phyloP scores from a whole-genome alignment of 2,797 vertebrate genomes.

The Thaleichthys pacificus region DNA sequence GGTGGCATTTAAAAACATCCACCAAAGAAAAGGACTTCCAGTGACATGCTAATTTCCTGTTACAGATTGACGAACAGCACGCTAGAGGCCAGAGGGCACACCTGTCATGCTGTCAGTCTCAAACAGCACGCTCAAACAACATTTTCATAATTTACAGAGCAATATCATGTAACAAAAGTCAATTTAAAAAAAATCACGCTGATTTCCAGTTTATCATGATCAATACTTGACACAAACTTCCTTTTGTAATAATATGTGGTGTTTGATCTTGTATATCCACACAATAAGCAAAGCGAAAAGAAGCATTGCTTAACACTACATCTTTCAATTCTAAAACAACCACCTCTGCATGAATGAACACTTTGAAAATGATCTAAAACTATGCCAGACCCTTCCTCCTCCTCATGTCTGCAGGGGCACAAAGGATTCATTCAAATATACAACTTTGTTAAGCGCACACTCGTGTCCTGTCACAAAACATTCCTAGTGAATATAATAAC shows the following conservation, averaged over 20 bases:
- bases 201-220: constrained; percentile 42
- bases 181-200: constrained; percentile 61
- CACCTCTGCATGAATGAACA: constrained; percentile 17
- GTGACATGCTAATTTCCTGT: constrained; percentile 57
- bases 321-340: constrained; percentile 25
- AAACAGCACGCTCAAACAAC: constrained; percentile 74
- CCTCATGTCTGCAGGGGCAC: constrained; percentile 28
- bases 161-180: constrained; percentile 60
- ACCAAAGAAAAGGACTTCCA: constrained; percentile 33
- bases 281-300: constrained; percentile 29
- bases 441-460: constrained; percentile 49
- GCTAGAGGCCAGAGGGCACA: constrained; percentile 39
- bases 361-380: constrained; percentile 49
- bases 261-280: constrained; percentile 5
- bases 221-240: not conserved
- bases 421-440: constrained; percentile 52
- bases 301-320: constrained; percentile 14
- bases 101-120: constrained; percentile 69
- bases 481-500: not conserved
- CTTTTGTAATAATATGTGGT: not conserved
- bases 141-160: constrained; percentile 69
- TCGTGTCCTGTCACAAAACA: constrained; percentile 6
- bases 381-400: constrained; percentile 58
- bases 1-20: constrained; percentile 23
- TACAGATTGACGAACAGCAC: constrained; percentile 49